Evolutionary conservation across 2,797 vertebrate species (phyloP).

Genomic region (Betta splendens): DNA sequence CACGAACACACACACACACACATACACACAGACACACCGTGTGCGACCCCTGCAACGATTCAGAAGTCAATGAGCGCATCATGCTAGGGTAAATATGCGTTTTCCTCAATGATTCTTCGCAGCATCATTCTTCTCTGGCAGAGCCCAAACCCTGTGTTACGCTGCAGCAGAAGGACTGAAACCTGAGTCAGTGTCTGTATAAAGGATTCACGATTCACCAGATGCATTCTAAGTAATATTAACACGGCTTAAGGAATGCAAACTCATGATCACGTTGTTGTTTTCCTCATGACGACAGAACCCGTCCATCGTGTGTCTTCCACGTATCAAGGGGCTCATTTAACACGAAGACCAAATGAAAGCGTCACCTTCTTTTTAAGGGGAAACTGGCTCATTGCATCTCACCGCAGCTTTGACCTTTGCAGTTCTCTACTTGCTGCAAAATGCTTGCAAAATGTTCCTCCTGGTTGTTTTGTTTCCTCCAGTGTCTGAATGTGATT

Average conservation of each 20-base stretch:
- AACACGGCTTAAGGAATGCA: not conserved
- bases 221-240: not conserved
- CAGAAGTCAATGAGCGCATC: conserved; percentile 45
- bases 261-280: conserved; percentile 29
- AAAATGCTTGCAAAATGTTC: conserved; percentile 87
- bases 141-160: not conserved
- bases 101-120: conserved; percentile 16
- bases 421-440: conserved; percentile 69
- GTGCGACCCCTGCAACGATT: too few relatives aligned
- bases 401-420: conserved; percentile 68
- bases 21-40: too few relatives aligned
- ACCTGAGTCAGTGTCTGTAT: conserved; percentile 22
- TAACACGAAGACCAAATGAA: conserved; percentile 36
- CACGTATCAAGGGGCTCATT: conserved; percentile 38
- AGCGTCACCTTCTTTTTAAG: conserved; percentile 43
- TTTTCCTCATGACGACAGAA: conserved; percentile 37
- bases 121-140: not conserved
- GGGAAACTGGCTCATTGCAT: conserved; percentile 48
- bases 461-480: conserved; percentile 61
- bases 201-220: conserved; percentile 15
- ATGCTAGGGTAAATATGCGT: conserved; percentile 21
- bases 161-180: conserved; percentile 17
- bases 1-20: too few relatives aligned
- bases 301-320: conserved; percentile 37
- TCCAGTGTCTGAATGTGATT: conserved; percentile 58